Conservation (phyloP, 1,140 invertebrate genomes). For the Galleria mellonella region DNA sequence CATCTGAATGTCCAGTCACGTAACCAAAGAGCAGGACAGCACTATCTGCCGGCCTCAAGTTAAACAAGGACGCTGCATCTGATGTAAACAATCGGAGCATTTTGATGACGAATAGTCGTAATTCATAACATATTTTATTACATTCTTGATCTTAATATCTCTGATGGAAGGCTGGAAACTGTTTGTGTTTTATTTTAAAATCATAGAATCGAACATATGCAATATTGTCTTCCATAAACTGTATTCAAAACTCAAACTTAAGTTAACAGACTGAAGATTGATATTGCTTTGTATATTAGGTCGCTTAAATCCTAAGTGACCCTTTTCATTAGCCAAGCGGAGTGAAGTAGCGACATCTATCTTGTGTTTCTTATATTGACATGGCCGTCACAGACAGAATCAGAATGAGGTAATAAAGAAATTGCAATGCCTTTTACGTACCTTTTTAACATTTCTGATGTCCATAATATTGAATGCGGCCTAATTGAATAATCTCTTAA, state of each 20-base stretch:
- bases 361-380: constrained; percentile 54
- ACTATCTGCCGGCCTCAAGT: constrained; percentile 13
- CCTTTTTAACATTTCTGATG: constrained; percentile 27
- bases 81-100: constrained; percentile 39
- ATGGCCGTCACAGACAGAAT: constrained; percentile 37
- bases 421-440: constrained; percentile 45
- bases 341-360: constrained; percentile 50
- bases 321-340: constrained; percentile 38
- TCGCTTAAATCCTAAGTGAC: neutral
- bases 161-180: constrained; percentile 9
- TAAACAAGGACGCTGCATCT: constrained; percentile 21
- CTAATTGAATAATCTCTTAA: constrained; percentile 43
- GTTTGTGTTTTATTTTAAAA: constrained; percentile 10
- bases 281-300: neutral
- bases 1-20: constrained; percentile 65
- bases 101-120: constrained; percentile 14
- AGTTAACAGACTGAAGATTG: neutral
- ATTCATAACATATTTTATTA: constrained; percentile 7
- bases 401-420: constrained; percentile 57
- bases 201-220: constrained; percentile 5
- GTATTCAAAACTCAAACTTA: neutral
- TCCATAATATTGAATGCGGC: constrained; percentile 32
- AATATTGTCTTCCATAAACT: neutral
- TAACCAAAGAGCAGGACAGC: constrained; percentile 28
- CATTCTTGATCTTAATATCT: constrained; percentile 15